Conservation (phyloP, 35 echinoderm and acorn worm genomes). For the Heliocidaris tuberculata region DNA sequence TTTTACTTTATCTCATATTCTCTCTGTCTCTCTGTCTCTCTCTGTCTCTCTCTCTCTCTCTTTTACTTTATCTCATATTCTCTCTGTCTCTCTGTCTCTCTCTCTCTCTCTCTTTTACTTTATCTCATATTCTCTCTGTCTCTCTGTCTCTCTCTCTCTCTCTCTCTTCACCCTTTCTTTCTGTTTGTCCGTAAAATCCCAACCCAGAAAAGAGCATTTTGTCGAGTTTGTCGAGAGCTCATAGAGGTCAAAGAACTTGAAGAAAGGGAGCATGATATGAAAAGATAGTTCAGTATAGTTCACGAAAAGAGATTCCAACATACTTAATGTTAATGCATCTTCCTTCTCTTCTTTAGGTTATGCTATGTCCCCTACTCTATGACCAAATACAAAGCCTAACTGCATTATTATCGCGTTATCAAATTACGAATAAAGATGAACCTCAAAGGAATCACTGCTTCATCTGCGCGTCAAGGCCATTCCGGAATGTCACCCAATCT, state of each 20-base stretch:
- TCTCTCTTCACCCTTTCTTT: neutral
- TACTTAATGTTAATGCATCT: neutral
- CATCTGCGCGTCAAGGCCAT: neutral
- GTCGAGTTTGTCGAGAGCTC: no score
- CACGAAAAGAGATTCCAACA: neutral
- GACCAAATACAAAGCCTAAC: neutral
- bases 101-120: neutral
- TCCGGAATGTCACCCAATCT: neutral
- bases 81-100: neutral
- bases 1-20: no score
- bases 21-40: neutral
- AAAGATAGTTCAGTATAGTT: neutral
- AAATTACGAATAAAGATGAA: neutral
- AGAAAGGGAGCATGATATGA: neutral
- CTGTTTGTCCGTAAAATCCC: neutral
- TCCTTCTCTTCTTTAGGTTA: neutral
- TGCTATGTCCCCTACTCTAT: neutral
- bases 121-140: neutral
- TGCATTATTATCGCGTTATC: neutral
- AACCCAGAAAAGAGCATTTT: no score
- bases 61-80: no score
- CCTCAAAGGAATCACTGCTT: neutral
- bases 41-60: neutral
- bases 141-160: neutral
- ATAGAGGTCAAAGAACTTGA: neutral